phyloP scores from a whole-genome alignment of 2,113 vertebrate species.

The Lepus europaeus region DNA sequence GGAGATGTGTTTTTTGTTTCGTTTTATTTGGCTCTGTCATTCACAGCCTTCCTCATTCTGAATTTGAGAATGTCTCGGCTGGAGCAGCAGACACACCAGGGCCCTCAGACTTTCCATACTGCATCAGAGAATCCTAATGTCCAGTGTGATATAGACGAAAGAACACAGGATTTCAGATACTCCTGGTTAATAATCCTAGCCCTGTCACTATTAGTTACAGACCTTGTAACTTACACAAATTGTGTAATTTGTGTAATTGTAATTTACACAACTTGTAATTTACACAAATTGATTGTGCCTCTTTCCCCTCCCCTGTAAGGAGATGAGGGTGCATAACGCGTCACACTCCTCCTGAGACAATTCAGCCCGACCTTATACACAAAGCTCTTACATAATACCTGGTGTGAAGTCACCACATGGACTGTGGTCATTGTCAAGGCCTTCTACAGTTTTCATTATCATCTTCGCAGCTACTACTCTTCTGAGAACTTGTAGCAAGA shows the following conservation, averaged over 20 bases:
- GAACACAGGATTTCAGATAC: neutral
- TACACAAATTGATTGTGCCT: neutral
- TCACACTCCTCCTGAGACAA: neutral
- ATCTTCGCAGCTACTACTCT: neutral
- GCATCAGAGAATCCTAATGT: neutral
- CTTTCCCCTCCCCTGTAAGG: neutral
- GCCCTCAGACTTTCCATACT: neutral
- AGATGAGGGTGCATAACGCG: neutral
- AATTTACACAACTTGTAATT: too few species aligned
- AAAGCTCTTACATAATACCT: neutral
- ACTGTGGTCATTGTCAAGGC: neutral
- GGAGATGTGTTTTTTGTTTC: neutral
- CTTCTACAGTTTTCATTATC: neutral
- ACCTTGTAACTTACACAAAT: too few species aligned
- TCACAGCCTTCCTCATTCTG: neutral
- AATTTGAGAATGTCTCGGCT: neutral
- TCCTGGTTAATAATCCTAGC: neutral
- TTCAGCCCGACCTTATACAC: neutral
- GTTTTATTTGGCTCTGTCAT: neutral
- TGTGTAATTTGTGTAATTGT: too few species aligned
- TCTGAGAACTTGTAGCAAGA: slow-evolving; percentile 5
- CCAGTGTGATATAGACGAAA: neutral
- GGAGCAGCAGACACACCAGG: neutral
- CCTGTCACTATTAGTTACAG: neutral
- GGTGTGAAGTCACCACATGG: neutral